Evolutionary conservation across 2,888 invertebrate species (phyloP), one percentile per base, ranked within the genome.

Genomic region (Eilema depressum): DNA sequence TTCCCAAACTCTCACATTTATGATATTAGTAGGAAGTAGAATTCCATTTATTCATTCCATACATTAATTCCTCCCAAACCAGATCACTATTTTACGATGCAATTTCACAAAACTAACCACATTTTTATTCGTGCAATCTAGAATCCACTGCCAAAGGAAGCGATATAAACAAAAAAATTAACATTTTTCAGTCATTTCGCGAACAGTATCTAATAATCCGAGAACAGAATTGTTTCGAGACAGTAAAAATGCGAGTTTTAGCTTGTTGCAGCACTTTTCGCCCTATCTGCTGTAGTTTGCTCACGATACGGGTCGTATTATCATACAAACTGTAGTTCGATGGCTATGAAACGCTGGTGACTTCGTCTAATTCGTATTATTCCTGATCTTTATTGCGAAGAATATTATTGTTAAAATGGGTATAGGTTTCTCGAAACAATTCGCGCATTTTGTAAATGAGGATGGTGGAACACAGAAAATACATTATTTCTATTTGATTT

Each of bases 271-370:
- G 75, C 71, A 73, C 71, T 82, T 75, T 80, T 75, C 68, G 41
- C 60, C 70, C 69, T 80, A 83, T 75, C 62, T 68, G 14, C 30
- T 30, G 62, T 62, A 77, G 71, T 78, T 77, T 73, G 69, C 59
- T 69, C 67, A 14, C 69, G 30, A 75, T 78, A 80, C 67, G 62
- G 33, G 28, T 60, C 33, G 41, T 73, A 78, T 80, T 83, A 70
- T 61, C 83, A 80, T 80, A 83, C 37, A 83, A 75, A 80, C 68
- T 75, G 79, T 81, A 69, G 70, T 83, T 81, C 70, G 70, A 71
- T 73, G 66, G 70, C 70, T 68, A 63, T 41, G 56, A 64, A 78
- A 63, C 66, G 61, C 70, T 63, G 70, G 57, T 68, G 68, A 68
- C 66, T 75, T 20, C 71, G 70, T 71, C 59, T 37, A 37, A 71